Conservation (phyloP, 2,113 vertebrate genomes). For the Cairina moschata region DNA sequence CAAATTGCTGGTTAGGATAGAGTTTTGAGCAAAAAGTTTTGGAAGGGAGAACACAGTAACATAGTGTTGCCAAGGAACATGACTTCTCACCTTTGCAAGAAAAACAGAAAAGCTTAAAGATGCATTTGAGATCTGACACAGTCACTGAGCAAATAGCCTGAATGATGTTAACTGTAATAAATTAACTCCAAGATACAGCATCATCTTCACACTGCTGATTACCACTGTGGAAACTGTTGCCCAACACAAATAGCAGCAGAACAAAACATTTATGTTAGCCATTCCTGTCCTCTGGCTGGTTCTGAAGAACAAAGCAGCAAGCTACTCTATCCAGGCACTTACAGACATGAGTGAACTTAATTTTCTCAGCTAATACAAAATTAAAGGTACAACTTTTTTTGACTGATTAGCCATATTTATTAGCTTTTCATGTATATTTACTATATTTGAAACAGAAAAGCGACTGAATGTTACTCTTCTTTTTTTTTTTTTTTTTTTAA, state of each 20-base stretch:
- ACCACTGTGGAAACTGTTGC: background rate
- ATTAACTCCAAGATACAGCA: background rate
- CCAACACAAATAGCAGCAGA: background rate
- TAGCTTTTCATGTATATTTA: background rate
- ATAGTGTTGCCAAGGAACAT: background rate
- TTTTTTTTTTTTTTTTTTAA: background rate
- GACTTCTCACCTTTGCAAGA: background rate
- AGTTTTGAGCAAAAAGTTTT: background rate
- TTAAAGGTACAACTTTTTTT: background rate
- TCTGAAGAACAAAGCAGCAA: background rate
- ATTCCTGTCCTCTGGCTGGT: background rate
- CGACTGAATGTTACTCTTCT: background rate
- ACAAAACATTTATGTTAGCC: background rate
- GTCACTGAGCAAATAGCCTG: too few species aligned
- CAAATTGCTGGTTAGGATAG: background rate
- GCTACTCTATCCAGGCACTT: background rate
- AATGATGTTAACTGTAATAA: too few species aligned
- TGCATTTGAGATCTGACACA: background rate
- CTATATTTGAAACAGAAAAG: constrained; percentile 27
- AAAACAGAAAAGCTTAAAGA: background rate
- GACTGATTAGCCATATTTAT: background rate
- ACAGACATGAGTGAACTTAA: background rate
- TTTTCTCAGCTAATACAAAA: background rate
- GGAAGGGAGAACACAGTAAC: background rate
- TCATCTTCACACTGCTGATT: background rate